These are phyloP conservation scores for Artibeus jamaicensis DNA, from an alignment of 2,797 vertebrate genomes.

Conservation along the genomic window DNA sequence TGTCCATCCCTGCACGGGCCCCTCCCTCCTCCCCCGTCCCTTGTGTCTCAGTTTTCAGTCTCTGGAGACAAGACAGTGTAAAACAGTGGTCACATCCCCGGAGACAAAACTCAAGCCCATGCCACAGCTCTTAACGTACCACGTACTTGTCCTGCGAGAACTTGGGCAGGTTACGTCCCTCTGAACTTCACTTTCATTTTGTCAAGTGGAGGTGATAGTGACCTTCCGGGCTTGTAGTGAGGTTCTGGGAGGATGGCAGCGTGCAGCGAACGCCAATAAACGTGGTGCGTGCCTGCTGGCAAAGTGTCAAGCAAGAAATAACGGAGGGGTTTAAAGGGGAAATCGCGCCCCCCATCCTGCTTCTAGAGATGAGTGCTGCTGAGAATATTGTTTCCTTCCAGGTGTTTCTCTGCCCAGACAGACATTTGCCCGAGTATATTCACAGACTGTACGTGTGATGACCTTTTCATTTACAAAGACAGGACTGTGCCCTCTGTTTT, in stretches of 20 bases:
- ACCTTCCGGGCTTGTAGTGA: not conserved
- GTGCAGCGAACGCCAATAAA: not conserved
- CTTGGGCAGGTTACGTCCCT: not conserved
- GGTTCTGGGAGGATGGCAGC: not conserved
- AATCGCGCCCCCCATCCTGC: no score
- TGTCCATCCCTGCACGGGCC: rapidly evolving
- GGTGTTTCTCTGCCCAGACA: not conserved
- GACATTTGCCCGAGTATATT: not conserved
- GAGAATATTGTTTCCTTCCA: not conserved
- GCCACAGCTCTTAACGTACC: not conserved
- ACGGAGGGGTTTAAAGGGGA: not conserved
- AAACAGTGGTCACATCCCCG: not conserved
- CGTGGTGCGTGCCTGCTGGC: rapidly evolving
- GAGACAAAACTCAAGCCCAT: not conserved
- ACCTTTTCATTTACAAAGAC: not conserved
- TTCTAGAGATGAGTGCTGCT: not conserved
- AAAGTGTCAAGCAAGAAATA: not conserved
- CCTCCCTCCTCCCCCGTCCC: no score
- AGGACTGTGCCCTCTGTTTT: not conserved
- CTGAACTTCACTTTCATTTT: not conserved
- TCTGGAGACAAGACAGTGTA: not conserved
- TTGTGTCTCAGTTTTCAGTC: not conserved
- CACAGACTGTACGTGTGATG: not conserved
- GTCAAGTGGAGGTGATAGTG: not conserved
- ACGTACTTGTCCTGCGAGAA: not conserved